Evolutionary conservation across 2,888 invertebrate species (phyloP), one percentile per base, ranked within the genome.

Genomic region (Leucophenga montana): DNA sequence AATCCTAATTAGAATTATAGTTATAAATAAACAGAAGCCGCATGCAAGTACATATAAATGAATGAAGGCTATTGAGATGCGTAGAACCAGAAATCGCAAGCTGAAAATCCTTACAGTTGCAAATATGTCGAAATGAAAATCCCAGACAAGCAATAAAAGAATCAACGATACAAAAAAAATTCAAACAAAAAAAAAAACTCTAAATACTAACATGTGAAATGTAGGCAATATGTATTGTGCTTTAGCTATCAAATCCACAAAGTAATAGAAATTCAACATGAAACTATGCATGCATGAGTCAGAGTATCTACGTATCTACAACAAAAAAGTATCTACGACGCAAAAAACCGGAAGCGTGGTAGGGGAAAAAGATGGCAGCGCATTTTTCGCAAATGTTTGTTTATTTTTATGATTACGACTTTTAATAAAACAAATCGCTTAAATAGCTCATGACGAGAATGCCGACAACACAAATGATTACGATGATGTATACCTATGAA

Each of bases 61-160:
- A 66, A 48, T 39, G 44, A 59, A 69, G 2, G 39, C 53, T 18
- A 56, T 54, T 20, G 20, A 31, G 27, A 13, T 50, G 53, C n/a
- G 18, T 20, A 27, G 50, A 53, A 57, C 33, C 18, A 67, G 46
- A 16, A 13, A 56, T 16, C 44, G 22, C 20, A 44, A 68, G 22
- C 33, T 48, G 48, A 69, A 65, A 14, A 57, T 39, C 18, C 61
- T 39, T 44, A 16, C 14, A 13, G 14, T 27, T 22, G 22, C 9
- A 50, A 50, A 27, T n/a, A 3, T 81, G 79, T 82, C 75, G 72
- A 82, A 82, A 80, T 77, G 81, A 73, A 80, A 82, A 80, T 78
- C 84, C 80, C 79, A 78, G 84, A 84, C 80, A 80, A 80, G 83
- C 80, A 77, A 84, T 80, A 84, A 80, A 80, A 84, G 81, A 81